These are phyloP conservation scores for Chrysochloris asiatica DNA, from an alignment of 2,113 vertebrate species.

Conservation along the genomic window DNA sequence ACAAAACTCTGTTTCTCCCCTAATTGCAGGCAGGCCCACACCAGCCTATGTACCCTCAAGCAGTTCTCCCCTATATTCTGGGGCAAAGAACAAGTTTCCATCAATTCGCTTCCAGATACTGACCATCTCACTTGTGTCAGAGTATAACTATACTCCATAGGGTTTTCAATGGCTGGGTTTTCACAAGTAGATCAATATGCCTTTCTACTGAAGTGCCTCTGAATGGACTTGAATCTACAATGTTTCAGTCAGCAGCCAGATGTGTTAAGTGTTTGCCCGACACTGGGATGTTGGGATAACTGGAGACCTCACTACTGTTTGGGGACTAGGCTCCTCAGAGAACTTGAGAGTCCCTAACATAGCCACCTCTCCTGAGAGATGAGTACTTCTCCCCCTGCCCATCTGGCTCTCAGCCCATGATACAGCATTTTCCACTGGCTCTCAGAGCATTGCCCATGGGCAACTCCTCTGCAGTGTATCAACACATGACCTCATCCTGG, in stretches of 20 bases:
- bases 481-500: slow-evolving; percentile 80
- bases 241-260: neutral
- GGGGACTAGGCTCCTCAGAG: neutral
- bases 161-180: neutral
- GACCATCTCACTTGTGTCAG: too few species aligned
- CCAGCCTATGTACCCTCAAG: fast-evolving
- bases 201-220: neutral
- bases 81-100: neutral
- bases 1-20: neutral
- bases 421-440: neutral
- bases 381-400: neutral
- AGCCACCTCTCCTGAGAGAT: neutral
- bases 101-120: too few species aligned
- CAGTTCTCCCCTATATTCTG: neutral
- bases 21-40: too few species aligned
- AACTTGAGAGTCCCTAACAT: neutral
- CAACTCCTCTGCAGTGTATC: slow-evolving; percentile 66
- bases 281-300: neutral
- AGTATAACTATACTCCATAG: too few species aligned
- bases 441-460: slow-evolving; percentile 65
- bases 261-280: neutral
- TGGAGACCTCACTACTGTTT: neutral
- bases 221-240: neutral
- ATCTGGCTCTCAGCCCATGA: neutral
- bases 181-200: neutral